Percentiles rank a stretch among this genome's conserved stretches.
Evolutionary conservation across 2,113 vertebrate genomes (phyloP).

Genomic region (Spheniscus mendiculus): DNA sequence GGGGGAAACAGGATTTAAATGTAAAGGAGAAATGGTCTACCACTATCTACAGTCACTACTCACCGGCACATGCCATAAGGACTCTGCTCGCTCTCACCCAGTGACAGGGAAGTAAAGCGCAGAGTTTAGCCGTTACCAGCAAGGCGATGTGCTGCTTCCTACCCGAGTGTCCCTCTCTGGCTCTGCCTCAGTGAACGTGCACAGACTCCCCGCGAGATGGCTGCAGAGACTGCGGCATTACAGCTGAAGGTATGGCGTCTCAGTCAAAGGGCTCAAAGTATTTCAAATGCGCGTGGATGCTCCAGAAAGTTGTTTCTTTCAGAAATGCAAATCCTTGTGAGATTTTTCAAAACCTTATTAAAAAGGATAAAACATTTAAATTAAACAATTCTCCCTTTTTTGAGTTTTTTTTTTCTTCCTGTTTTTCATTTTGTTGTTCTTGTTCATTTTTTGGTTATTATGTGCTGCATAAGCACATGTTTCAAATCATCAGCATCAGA

Average conservation of each 20-base stretch:
- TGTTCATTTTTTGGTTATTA: neutral
- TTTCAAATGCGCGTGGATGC: accelerated
- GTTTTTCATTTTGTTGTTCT: neutral
- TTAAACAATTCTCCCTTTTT: neutral
- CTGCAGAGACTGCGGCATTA: conserved; percentile 25
- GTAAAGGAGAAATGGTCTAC: neutral
- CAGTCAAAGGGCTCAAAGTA: accelerated
- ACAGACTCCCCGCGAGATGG: neutral
- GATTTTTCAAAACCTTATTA: neutral
- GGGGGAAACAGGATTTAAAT: neutral
- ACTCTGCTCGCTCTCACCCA: neutral
- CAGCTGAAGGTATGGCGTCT: accelerated
- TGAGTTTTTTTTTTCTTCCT: too few relatives aligned
- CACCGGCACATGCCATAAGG: accelerated
- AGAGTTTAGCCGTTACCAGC: accelerated
- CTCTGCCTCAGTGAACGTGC: neutral
- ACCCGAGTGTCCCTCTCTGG: accelerated
- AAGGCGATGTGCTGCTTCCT: neutral
- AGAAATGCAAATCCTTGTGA: neutral
- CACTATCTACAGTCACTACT: neutral
- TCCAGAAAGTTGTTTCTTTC: neutral
- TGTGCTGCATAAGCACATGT: neutral
- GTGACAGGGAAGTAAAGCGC: neutral
- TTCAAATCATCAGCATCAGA: neutral
- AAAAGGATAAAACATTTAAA: neutral